Percentiles rank a stretch among this genome's conserved stretches.
Evolutionary conservation across 2,888 invertebrate species (phyloP).

Genomic region (Temnothorax rugatulus): DNA sequence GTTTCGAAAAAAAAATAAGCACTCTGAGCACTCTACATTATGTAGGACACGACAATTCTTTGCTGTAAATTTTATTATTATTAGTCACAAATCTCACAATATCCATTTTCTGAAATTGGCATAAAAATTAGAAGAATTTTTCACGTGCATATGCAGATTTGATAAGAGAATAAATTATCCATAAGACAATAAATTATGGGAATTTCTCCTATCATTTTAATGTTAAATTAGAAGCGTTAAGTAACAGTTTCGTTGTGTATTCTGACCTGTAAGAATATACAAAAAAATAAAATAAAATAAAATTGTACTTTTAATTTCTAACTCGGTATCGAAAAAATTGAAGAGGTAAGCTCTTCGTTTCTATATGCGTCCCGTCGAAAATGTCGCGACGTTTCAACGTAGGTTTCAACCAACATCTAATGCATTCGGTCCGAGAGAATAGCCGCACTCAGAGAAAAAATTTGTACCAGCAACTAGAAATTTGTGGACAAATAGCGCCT

Average conservation of each 20-base stretch:
- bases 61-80: not conserved
- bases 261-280: not conserved
- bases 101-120: not conserved
- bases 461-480: too few species aligned
- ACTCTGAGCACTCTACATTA: not conserved
- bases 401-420: not conserved
- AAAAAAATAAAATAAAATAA: not conserved
- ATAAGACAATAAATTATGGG: not conserved
- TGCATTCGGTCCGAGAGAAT: not conserved
- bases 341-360: not conserved
- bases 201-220: not conserved
- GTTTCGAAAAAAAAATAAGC: not conserved
- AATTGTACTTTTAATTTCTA: not conserved
- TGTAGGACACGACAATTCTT: not conserved
- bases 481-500: too few species aligned
- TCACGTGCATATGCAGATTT: not conserved
- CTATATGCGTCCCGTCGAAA: constrained; percentile 7
- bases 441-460: too few species aligned
- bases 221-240: not conserved
- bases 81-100: not conserved
- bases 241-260: not conserved
- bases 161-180: not conserved
- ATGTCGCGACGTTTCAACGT: not conserved
- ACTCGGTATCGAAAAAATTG: not conserved
- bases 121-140: not conserved